Conservation (phyloP, 2,113 vertebrate genomes). For the Nerophis lumbriciformis region DNA sequence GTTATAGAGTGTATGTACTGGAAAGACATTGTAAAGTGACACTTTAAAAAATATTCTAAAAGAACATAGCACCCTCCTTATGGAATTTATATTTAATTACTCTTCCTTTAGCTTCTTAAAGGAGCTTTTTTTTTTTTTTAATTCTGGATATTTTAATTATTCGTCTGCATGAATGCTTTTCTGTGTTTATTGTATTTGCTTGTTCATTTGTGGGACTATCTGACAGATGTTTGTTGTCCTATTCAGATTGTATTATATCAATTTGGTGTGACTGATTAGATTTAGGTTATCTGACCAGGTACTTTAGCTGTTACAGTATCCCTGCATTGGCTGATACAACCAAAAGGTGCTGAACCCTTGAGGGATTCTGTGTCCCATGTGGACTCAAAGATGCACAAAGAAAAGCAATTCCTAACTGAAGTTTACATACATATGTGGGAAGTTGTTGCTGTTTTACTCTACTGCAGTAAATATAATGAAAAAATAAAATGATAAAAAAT, state of each 20-base stretch:
- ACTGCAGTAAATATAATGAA: constrained; percentile 37
- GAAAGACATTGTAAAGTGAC: constrained; percentile 1
- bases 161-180: constrained; percentile 41
- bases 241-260: constrained; percentile 9
- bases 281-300: constrained; percentile 21
- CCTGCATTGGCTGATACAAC: constrained; percentile 22
- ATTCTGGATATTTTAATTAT: not conserved
- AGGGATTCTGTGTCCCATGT: constrained; percentile 9
- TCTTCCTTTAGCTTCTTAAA: constrained; percentile 7
- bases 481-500: not conserved
- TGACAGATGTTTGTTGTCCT: not conserved
- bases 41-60: constrained; percentile 6
- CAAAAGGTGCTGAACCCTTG: constrained; percentile 32
- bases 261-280: constrained; percentile 12
- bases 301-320: constrained; percentile 33
- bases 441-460: constrained; percentile 27
- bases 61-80: not conserved
- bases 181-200: constrained; percentile 17
- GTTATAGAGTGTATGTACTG: not conserved
- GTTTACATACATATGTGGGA: constrained; percentile 28
- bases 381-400: constrained; percentile 24
- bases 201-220: constrained; percentile 4
- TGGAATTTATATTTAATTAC: not conserved
- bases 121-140: not conserved
- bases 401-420: constrained; percentile 19